These are phyloP conservation scores for Brachyopa scutellaris DNA, from an alignment of 2,888 invertebrate genomes.

Conservation along the genomic window DNA sequence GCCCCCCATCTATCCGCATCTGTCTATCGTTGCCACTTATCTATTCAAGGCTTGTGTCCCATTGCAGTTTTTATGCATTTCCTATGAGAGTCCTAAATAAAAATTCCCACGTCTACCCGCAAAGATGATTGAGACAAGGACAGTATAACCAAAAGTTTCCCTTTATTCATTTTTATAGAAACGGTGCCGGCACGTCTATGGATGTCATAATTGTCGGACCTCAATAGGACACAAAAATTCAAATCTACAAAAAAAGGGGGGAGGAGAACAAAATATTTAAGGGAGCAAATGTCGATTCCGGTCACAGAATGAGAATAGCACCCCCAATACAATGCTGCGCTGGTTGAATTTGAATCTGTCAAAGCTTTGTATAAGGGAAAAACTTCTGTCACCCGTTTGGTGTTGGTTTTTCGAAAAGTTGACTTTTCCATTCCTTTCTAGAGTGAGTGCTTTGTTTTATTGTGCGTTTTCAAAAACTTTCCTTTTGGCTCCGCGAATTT, in stretches of 20 bases:
- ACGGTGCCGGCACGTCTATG: too few relatives aligned
- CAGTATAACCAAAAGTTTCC: too few relatives aligned
- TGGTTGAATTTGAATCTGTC: too few relatives aligned
- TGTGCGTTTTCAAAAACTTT: constrained; percentile 55
- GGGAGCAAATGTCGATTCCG: constrained; percentile 49
- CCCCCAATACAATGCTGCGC: too few relatives aligned
- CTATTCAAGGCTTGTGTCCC: constrained; percentile 60
- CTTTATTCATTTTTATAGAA: too few relatives aligned
- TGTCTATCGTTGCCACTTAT: constrained; percentile 48
- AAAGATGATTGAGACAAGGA: constrained; percentile 65
- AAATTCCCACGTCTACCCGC: constrained; percentile 47
- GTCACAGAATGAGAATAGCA: constrained; percentile 38
- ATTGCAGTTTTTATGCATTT: constrained; percentile 45
- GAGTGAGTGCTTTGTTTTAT: constrained; percentile 52
- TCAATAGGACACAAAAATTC: neutral
- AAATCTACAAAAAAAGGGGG: neutral
- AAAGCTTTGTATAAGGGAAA: constrained; percentile 32
- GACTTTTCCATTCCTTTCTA: constrained; percentile 37
- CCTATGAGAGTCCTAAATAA: constrained; percentile 35
- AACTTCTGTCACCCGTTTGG: constrained; percentile 30
- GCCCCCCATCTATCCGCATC: constrained; percentile 12
- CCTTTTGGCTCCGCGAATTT: constrained; percentile 46
- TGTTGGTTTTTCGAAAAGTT: constrained; percentile 28
- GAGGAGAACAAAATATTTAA: neutral
- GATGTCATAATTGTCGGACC: constrained; percentile 37